Evolutionary conservation across 2,113 vertebrate species (phyloP), one percentile per base, ranked within the genome.

Genomic region (Ammodytes marinus): DNA sequence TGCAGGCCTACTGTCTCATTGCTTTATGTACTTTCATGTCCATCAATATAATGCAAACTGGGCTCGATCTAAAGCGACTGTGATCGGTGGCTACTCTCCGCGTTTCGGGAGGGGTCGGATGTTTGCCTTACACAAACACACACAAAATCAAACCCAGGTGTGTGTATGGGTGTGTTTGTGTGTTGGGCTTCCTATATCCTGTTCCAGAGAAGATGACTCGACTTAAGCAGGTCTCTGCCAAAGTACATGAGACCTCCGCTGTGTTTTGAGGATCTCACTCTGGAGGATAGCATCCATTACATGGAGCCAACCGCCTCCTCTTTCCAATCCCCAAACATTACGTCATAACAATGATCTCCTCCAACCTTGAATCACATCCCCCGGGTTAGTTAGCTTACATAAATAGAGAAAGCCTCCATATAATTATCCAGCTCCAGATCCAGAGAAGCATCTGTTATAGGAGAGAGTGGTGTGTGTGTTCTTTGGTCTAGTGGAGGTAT

Each of bases 101-200:
- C 61, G 57, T 73, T 54, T 63, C 37, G n/a, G 27, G n/a, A 81
- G 54, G 39, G 63, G 67, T 59, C 71, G 68, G 27, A 46, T 67
- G 60, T 74, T 60, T 63, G 14, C 50, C 13, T 19, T 76, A 79
- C 50, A 75, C 77, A 81, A 52, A 73, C 42, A 65, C 60, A 77
- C 67, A 68, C 57, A 87, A 75, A 93, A 94, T 95, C 60, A 89
- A 89, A 84, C 52, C 92, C 91, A 95, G 88, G 86, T 92, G 92
- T 82, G 53, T 75, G 37, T 53, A 14, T 64, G 10, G 35, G n/a
- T n/a, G 11, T 63, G 64, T 19, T n/a, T 68, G 39, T 82, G 55
- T 54, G 37, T 83, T 64, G 69, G 35, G 4, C 55, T 52, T 19
- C 58, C 83, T 74, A 83, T 65, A 77, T 92, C 81, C 77, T 55